Conservation (phyloP, 2,888 invertebrate genomes). For the Calephelis perditalis region DNA sequence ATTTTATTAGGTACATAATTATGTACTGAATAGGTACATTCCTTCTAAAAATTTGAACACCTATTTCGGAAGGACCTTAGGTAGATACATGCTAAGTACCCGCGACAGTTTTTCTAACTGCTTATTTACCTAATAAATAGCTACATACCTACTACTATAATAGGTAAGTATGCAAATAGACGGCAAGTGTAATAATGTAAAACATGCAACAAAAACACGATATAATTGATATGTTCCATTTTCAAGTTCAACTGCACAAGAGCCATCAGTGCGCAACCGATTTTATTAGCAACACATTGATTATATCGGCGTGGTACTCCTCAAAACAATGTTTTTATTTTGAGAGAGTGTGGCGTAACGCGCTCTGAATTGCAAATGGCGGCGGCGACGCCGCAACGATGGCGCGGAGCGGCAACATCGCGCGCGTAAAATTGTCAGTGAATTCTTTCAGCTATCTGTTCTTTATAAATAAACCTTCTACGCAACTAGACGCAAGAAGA, state of each 20-base stretch:
- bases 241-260: constrained; percentile 18
- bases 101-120: too few relatives aligned
- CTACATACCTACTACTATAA: too few relatives aligned
- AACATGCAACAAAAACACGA: not conserved
- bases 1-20: too few relatives aligned
- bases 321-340: constrained; percentile 21
- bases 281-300: constrained; percentile 18
- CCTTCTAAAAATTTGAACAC: too few relatives aligned
- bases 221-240: constrained; percentile 2
- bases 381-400: constrained; percentile 54
- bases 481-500: constrained; percentile 8
- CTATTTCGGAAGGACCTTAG: too few relatives aligned
- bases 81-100: too few relatives aligned
- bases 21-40: too few relatives aligned
- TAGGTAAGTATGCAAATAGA: too few relatives aligned
- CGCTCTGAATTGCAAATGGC: constrained; percentile 28
- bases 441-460: constrained; percentile 19
- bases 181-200: too few relatives aligned
- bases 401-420: constrained; percentile 55
- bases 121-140: too few relatives aligned
- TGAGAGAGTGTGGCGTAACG: constrained; percentile 29
- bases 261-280: constrained; percentile 17
- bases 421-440: constrained; percentile 28
- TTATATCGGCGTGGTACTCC: constrained; percentile 13
- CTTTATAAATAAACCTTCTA: constrained; percentile 14